phyloP scores from a whole-genome alignment of 2,113 vertebrate species.

The Dunckerocampus dactyliophorus region DNA sequence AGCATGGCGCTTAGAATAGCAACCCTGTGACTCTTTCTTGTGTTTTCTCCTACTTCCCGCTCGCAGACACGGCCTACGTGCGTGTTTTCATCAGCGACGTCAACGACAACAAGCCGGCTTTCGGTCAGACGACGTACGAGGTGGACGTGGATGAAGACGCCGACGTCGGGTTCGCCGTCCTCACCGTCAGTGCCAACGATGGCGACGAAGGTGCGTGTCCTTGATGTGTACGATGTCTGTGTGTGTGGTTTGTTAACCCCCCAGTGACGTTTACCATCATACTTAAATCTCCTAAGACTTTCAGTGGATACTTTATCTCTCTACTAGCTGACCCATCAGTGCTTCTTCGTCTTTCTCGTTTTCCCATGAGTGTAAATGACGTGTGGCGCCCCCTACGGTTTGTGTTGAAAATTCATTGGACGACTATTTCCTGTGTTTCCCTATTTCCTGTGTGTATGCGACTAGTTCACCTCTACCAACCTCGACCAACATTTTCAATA shows the following conservation, averaged over 20 bases:
- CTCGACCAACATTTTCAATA: too few species aligned
- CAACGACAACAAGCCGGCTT: constrained; percentile 86
- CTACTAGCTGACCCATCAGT: too few species aligned
- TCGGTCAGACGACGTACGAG: constrained; percentile 75
- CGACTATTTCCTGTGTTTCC: too few species aligned
- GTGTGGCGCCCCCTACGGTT: neutral
- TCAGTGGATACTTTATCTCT: too few species aligned
- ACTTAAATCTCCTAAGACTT: too few species aligned
- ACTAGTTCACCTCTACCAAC: too few species aligned
- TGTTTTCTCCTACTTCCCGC: neutral
- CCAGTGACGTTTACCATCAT: too few species aligned
- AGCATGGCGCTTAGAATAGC: constrained; percentile 43
- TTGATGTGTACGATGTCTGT: too few species aligned
- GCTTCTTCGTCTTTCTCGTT: too few species aligned
- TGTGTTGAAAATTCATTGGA: neutral
- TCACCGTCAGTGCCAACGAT: constrained; percentile 81
- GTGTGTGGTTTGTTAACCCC: too few species aligned
- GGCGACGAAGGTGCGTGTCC: constrained; percentile 80
- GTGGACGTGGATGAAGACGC: constrained; percentile 81
- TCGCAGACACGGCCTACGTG: constrained; percentile 80
- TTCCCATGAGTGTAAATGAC: neutral
- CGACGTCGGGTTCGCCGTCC: constrained; percentile 77
- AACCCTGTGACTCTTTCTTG: constrained; percentile 10
- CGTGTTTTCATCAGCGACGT: constrained; percentile 83
- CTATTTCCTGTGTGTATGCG: too few species aligned